phyloP scores from a whole-genome alignment of 1,140 invertebrate genomes.

The Diorhabda elongata region DNA sequence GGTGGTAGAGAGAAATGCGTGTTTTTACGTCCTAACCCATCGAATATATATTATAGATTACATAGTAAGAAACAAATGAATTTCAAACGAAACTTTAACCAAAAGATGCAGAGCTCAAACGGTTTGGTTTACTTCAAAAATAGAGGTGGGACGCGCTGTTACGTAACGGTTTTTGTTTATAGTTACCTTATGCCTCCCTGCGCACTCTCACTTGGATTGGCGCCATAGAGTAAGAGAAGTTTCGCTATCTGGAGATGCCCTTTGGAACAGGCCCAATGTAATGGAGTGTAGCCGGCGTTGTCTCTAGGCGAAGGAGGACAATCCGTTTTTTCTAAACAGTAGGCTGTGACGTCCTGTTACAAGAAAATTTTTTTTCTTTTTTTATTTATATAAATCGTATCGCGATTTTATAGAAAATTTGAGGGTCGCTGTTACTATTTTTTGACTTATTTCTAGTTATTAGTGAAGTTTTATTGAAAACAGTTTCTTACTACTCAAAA shows the following conservation, averaged over 20 bases:
- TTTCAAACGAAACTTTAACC: not conserved
- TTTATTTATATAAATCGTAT: no score
- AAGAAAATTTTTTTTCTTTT: slow-evolving; percentile 4
- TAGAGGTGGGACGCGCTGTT: no score
- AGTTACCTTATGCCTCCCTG: slow-evolving; percentile 81
- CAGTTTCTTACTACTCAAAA: no score
- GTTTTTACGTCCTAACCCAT: no score
- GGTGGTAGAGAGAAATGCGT: no score
- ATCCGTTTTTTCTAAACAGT: slow-evolving; percentile 81
- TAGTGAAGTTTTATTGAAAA: no score
- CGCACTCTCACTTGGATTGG: slow-evolving; percentile 83
- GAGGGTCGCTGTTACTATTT: no score
- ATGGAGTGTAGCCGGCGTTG: slow-evolving; percentile 90
- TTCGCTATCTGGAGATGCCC: slow-evolving; percentile 83
- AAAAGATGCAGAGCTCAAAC: no score
- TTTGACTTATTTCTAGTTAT: no score
- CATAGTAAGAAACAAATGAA: not conserved
- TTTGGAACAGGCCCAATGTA: slow-evolving; percentile 85
- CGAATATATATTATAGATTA: not conserved
- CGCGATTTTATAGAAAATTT: no score
- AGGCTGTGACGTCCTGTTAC: slow-evolving; percentile 79
- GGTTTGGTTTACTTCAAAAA: no score
- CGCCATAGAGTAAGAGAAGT: slow-evolving; percentile 79
- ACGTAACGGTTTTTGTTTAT: no score
- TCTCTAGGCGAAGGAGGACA: slow-evolving; percentile 81